These are phyloP conservation scores for Salpingus planirostris DNA, from an alignment of 2,888 invertebrate genomes.

Conservation along the genomic window DNA sequence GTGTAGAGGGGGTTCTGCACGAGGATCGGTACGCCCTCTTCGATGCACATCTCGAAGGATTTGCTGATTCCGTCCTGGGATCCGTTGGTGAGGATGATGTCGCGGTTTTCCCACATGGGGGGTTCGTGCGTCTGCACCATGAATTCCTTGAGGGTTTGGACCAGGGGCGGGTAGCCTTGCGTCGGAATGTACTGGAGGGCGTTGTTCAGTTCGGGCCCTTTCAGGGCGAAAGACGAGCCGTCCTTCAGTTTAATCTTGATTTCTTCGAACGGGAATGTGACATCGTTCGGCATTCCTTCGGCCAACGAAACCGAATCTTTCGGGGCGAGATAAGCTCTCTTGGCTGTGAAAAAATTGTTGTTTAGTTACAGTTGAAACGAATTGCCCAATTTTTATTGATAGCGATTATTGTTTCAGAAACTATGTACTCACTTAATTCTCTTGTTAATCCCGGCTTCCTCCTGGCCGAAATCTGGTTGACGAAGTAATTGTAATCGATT, in stretches of 20 bases:
- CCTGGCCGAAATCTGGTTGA: slow-evolving; percentile 41
- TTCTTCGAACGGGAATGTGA: slow-evolving; percentile 59
- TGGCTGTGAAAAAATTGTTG: too few species aligned
- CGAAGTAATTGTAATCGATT: slow-evolving; percentile 45
- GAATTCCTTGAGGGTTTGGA: slow-evolving; percentile 53
- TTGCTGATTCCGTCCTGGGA: slow-evolving; percentile 72
- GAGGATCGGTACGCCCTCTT: slow-evolving; percentile 59
- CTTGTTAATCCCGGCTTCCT: slow-evolving; percentile 45
- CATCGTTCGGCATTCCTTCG: slow-evolving; percentile 67
- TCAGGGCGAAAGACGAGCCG: slow-evolving; percentile 46
- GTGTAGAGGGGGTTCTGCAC: slow-evolving; percentile 64
- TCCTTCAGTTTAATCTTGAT: slow-evolving; percentile 51
- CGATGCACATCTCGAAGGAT: slow-evolving; percentile 61
- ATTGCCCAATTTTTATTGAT: not conserved
- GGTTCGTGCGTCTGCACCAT: slow-evolving; percentile 57
- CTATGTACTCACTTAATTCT: slow-evolving; percentile 44
- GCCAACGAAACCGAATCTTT: slow-evolving; percentile 53
- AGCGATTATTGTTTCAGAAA: not conserved
- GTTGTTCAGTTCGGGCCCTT: slow-evolving; percentile 51
- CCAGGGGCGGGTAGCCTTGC: slow-evolving; percentile 54
- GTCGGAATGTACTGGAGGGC: slow-evolving; percentile 71
- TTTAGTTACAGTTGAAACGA: too few species aligned
- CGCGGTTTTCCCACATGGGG: slow-evolving; percentile 52
- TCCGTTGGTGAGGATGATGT: slow-evolving; percentile 62
- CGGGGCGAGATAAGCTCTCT: slow-evolving; percentile 43